A percentile compares a stretch with the other conserved stretches of the same genome.
phyloP scores from a whole-genome alignment of 1,140 invertebrate genomes.

The Plutomurus gul region DNA sequence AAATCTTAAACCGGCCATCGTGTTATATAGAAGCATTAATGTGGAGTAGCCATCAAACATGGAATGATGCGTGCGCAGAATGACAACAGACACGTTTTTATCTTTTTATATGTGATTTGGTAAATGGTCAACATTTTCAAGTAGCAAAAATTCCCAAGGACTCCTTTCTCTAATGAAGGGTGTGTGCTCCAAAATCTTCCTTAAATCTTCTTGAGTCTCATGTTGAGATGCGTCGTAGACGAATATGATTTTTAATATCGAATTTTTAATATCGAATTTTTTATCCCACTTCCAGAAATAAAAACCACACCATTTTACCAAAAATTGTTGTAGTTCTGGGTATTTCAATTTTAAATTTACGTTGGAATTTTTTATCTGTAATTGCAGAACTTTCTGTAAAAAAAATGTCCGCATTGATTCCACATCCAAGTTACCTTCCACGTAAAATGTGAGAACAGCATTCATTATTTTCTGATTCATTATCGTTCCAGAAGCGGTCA shows the following conservation, averaged over 20 bases:
- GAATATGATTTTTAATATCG: constrained; percentile 30
- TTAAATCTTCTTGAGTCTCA: not conserved
- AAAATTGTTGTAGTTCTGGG: constrained; percentile 12
- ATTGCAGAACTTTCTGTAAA: not conserved
- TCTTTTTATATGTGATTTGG: not conserved
- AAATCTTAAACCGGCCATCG: not conserved
- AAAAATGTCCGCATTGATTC: not conserved
- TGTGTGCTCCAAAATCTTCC: not conserved
- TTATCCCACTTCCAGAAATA: constrained; percentile 38
- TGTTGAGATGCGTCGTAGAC: not conserved
- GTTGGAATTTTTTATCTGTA: not conserved
- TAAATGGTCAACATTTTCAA: not conserved
- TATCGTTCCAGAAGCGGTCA: not conserved
- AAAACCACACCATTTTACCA: constrained; percentile 3
- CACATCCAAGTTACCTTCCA: not conserved
- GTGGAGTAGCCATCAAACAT: not conserved
- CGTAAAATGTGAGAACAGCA: not conserved
- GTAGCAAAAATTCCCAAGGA: not conserved
- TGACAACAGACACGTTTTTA: not conserved
- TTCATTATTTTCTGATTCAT: not conserved
- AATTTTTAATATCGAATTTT: too few species aligned
- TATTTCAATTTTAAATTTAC: constrained; percentile 26
- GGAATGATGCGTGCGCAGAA: not conserved
- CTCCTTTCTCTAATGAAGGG: not conserved
- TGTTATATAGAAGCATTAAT: not conserved